Conservation (phyloP, 2,888 invertebrate species). For the Gnatocerus cornutus region DNA sequence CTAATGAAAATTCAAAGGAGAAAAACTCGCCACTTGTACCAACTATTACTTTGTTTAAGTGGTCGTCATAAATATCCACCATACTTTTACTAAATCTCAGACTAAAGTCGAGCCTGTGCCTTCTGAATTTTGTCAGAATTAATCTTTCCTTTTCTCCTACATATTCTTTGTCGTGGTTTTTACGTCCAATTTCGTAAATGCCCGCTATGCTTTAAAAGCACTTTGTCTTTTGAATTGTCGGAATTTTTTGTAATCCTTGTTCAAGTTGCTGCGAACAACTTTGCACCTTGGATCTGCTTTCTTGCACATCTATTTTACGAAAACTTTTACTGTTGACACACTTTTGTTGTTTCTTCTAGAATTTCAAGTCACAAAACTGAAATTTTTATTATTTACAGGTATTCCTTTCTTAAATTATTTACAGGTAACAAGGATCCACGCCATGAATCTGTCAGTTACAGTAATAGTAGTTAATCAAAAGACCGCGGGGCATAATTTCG, state of each 20-base stretch:
- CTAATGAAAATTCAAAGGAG: constrained; percentile 11
- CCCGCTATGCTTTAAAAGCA: constrained; percentile 35
- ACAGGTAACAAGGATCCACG: background rate
- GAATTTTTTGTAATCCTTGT: constrained; percentile 34
- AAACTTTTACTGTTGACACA: background rate
- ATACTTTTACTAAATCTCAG: constrained; percentile 21
- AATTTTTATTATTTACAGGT: too few relatives aligned
- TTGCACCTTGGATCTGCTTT: constrained; percentile 20
- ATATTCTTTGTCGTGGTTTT: constrained; percentile 35
- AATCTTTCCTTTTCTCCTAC: constrained; percentile 28
- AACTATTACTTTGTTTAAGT: constrained; percentile 17
- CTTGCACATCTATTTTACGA: constrained; percentile 9
- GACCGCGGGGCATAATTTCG: background rate
- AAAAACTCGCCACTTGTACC: constrained; percentile 16
- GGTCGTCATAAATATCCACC: constrained; percentile 22
- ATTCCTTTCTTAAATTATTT: too few relatives aligned
- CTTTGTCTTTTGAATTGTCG: constrained; percentile 34
- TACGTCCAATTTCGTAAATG: constrained; percentile 34
- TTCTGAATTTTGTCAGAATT: constrained; percentile 33
- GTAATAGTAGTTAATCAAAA: constrained; percentile 12
- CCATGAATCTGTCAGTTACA: background rate
- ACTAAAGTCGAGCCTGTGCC: constrained; percentile 1
- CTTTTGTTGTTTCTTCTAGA: too few relatives aligned
- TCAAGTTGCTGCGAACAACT: constrained; percentile 23
- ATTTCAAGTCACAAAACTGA: too few relatives aligned